phyloP scores from a whole-genome alignment of 1,140 invertebrate species.

The Aphaenogaster ashmeadi region DNA sequence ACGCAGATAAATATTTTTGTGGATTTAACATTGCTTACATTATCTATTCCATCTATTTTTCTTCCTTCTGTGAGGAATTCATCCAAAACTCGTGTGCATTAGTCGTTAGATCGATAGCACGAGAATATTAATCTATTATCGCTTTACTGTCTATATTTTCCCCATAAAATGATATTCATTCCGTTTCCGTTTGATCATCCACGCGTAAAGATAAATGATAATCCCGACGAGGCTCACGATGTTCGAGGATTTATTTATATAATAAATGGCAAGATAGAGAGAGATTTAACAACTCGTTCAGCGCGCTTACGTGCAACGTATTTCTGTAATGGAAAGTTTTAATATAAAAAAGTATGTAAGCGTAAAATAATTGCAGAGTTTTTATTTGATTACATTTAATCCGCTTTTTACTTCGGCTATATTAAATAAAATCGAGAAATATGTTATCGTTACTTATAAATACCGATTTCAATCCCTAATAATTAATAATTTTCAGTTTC shows the following conservation, averaged over 20 bases:
- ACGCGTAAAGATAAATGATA: slow-evolving; percentile 47
- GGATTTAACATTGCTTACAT: slow-evolving; percentile 17
- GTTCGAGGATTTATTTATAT: slow-evolving; percentile 33
- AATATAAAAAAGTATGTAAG: not conserved
- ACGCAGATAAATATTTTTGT: not conserved
- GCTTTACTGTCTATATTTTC: slow-evolving; percentile 19
- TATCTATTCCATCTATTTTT: slow-evolving; percentile 19
- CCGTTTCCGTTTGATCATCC: slow-evolving; percentile 34
- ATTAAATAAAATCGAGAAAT: slow-evolving; percentile 28
- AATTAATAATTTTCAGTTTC: slow-evolving; percentile 15
- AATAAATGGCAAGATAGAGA: slow-evolving; percentile 33
- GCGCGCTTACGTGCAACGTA: not conserved
- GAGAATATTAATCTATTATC: slow-evolving; percentile 50
- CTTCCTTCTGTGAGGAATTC: not conserved
- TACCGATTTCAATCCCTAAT: not conserved
- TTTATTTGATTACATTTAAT: not conserved
- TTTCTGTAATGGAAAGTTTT: slow-evolving; percentile 2
- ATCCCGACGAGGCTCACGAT: slow-evolving; percentile 7
- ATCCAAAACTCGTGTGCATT: slow-evolving; percentile 10
- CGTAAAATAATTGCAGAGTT: not conserved
- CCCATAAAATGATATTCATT: slow-evolving; percentile 28
- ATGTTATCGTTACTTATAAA: slow-evolving; percentile 29
- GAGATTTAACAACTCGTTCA: slow-evolving; percentile 26
- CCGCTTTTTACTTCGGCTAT: not conserved
- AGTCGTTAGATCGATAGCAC: not conserved